Evolutionary conservation across 2,888 invertebrate species (phyloP), one percentile per base, ranked within the genome.

Genomic region (Serripes groenlandicus): DNA sequence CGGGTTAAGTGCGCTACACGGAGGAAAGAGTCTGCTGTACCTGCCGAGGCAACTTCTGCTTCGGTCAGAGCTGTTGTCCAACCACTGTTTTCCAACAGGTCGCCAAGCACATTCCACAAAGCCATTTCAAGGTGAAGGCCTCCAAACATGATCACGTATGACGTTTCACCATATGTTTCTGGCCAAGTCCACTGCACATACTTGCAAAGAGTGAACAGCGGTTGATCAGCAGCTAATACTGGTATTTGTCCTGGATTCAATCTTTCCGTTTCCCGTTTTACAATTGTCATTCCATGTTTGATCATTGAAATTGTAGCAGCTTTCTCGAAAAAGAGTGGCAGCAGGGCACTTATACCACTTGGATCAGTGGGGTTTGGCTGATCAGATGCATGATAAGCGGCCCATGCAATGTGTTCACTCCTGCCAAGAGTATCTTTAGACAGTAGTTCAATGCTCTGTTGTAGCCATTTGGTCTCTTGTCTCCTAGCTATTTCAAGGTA

Each of bases 71-170:
- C 84, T 9, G 30, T 18, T 49, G 85, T 87, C 92, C 91, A 92
- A 3, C 91, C 92, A 83, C 87, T 89, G 34, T 79, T 88, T 30
- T 89, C 56, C 11, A 92, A 75, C 58, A 83, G 77, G 56, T 78
- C 74, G 9, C 91, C 92, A 26, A 92, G 42, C 3, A 86, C 75
- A 62, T 83, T 89, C 75, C 91, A 73, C n/a, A 85, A 78, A 21
- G 91, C 89, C 86, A 91, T 89, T 69, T 92, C 92, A 66, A 89
- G 91, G 75, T 93, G 92, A 42, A 93, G 81, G 34, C 92, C 92
- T 15, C 91, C 92, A 66, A 92, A 80, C 87, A 92, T 87, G 4
- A 92, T 78, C 15, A 92, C 82, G 69, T 87, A 81, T 32, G 83
- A 81, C 15, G 89, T 79, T 71, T 92, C 91, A 7, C 91, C 91